Base-by-base conservation (phyloP, 2,113 vertebrate genomes). In the Gallinago paraguaiae region DNA sequence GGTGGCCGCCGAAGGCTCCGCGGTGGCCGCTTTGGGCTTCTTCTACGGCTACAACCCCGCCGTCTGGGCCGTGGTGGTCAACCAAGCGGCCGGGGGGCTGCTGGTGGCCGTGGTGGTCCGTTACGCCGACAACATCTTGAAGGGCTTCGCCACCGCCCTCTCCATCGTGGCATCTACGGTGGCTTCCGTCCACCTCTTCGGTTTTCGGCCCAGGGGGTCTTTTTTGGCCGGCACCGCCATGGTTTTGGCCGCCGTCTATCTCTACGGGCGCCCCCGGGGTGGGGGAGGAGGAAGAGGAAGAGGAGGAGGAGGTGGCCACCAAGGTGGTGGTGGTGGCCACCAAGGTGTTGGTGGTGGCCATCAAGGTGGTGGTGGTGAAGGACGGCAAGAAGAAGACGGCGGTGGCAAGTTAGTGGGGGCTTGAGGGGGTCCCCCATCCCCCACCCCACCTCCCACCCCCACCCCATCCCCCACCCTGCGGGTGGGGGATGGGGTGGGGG, bases 51-150 rank as follows among this genome's bases (percentile, higher is more conserved):
- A 99, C 97, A 99, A 98, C 0, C 94, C 95, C 43, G 97, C 98
- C 25, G 99, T 99, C 61, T 99, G 99, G 99, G 97, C 97, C 3
- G 99, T 99, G 71, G 98, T 99, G 86, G 97, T 98, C 86, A 99
- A 99, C 97, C 99, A 99, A 97, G 99, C 99, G 43, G 98, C 99
- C 5, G 99, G 99, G 0, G 99, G 99, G 57, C 98, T 99, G 15
- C 98, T 99, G 91, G 99, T 99, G 74, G 99, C 99, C 10, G 97
- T 99, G 31, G 99, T 99, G n/a, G 99, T 99, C 45, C 99, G 99
- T 86, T 99, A 99, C 16, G 99, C 99, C 1, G 99, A 99, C 97
- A 99, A 99, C 98, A 99, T 99, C 97, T 98, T 99, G 84, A 99
- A 99, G 93, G 99, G 98, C 91, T 99, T 99, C 56, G 99, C 99